Base-by-base conservation (phyloP, 2,888 invertebrate species). In the Drosophila incognita region DNA sequence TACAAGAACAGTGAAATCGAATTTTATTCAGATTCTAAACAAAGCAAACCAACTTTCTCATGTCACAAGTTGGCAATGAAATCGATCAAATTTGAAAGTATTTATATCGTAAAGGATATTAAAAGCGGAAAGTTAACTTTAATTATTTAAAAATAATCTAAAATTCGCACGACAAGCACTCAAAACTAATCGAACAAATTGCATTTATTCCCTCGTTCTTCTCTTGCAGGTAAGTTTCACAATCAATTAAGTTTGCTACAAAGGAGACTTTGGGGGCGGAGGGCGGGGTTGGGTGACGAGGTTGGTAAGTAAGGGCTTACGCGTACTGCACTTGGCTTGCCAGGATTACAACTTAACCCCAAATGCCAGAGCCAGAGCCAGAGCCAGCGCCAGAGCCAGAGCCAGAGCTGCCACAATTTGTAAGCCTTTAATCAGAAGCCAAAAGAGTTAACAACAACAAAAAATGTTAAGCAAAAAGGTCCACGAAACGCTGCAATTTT, bases 201-300 rank as follows among this genome's bases (percentile, higher is more conserved):
- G 51, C 31, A 7, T 24, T 52, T 29, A 52, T 29, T 79, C 24
- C 29, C 18, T 62, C 33, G 33, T 61, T 51, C 27, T 49, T 62
- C 58, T 33, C n/a, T 74, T 83, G 6, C 80, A 81, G 80, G 80
- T 81, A 81, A 81, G 80, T 81, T 73, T 46, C 48, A 54, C 65
- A 75, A 68, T 38, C 77, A 67, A 77, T 81, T 81, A 62, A 54
- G 64, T 64, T 64, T 77, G 56, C 54, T 24, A 61, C 18, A 53
- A 49, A 49, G 62, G 11, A 56, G n/a, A 13, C 10, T 4, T 10
- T 35, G 18, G 60, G 21, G 21, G 21, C 7, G 13, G 21, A 0
- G 13, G 33, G 2, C 15, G 15, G 11, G 42, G 6, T 42, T 2
- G n/a, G 42, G 5, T 38, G 15, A 24, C 4, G n/a, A n/a, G 46